phyloP scores from a whole-genome alignment of 2,888 invertebrate species.

The Habroteleia sp. region DNA sequence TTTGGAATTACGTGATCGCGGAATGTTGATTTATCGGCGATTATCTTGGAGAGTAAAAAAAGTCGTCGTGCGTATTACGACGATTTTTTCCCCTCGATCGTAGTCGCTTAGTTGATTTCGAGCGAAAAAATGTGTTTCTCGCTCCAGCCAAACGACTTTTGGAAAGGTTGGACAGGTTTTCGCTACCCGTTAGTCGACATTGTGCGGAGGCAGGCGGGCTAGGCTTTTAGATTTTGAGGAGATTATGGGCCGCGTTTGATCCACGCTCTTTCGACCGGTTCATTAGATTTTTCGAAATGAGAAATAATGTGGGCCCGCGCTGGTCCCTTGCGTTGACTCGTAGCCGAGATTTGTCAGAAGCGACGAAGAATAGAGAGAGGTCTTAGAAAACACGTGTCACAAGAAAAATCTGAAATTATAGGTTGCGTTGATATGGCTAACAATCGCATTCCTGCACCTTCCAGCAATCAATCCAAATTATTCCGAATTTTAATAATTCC shows the following conservation, averaged over 20 bases:
- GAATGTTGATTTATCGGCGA: slow-evolving; percentile 29
- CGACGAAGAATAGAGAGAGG: slow-evolving; percentile 32
- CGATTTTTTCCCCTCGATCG: slow-evolving; percentile 27
- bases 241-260: slow-evolving; percentile 70
- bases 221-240: slow-evolving; percentile 71
- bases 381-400: slow-evolving; percentile 57
- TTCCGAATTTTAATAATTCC: slow-evolving; percentile 5
- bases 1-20: slow-evolving; percentile 19
- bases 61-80: background rate
- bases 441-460: slow-evolving; percentile 28
- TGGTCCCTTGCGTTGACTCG: slow-evolving; percentile 59
- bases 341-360: slow-evolving; percentile 56
- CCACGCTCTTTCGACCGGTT: slow-evolving; percentile 70
- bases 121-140: slow-evolving; percentile 56
- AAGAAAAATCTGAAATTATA: slow-evolving; percentile 50
- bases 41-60: slow-evolving; percentile 18
- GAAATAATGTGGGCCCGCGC: slow-evolving; percentile 67
- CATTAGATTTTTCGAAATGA: slow-evolving; percentile 71
- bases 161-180: slow-evolving; percentile 72
- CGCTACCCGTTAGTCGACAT: slow-evolving; percentile 69
- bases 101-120: slow-evolving; percentile 38
- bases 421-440: slow-evolving; percentile 26
- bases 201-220: slow-evolving; percentile 66
- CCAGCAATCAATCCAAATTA: slow-evolving; percentile 33
- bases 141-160: slow-evolving; percentile 69